Percentiles rank a stretch among this genome's conserved stretches.
phyloP scores from a whole-genome alignment of 2,113 vertebrate genomes.

The Lucifuga dentata region DNA sequence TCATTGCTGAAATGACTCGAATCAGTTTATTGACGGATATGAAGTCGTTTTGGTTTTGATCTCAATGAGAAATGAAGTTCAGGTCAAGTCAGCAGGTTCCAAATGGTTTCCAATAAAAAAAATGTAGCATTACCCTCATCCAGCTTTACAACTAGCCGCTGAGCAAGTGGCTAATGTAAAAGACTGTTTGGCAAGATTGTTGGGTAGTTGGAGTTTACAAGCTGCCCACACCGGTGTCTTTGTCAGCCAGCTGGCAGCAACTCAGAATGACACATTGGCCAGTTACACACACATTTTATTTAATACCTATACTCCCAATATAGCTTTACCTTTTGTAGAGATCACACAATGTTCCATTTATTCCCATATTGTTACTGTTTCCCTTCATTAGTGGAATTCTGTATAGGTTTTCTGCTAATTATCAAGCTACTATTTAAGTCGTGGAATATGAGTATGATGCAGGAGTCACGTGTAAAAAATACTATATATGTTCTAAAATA shows the following conservation, averaged over 20 bases:
- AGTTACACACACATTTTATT: conserved; percentile 64
- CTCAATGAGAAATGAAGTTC: conserved; percentile 27
- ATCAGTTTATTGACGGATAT: not conserved
- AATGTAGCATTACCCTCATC: conserved; percentile 33
- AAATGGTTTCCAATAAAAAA: conserved; percentile 53
- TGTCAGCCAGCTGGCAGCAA: conserved; percentile 75
- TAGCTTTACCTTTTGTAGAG: conserved; percentile 51
- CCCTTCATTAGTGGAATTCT: not conserved
- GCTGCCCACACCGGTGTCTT: conserved; percentile 77
- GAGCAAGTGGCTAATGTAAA: conserved; percentile 72
- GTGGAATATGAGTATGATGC: not conserved
- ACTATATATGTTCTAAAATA: conserved; percentile 4
- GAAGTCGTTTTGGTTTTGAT: conserved; percentile 16
- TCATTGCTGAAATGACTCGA: conserved; percentile 28
- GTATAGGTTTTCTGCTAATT: conserved; percentile 17
- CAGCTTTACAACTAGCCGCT: conserved; percentile 44
- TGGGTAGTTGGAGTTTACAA: conserved; percentile 74
- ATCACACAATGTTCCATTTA: not conserved
- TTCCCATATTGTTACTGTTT: conserved; percentile 21
- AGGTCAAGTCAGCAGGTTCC: conserved; percentile 24
- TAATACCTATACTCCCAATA: conserved; percentile 49
- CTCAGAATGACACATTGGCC: conserved; percentile 73
- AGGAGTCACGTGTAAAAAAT: conserved; percentile 19
- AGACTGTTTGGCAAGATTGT: conserved; percentile 76
- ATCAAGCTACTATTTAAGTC: conserved; percentile 4